phyloP scores from a whole-genome alignment of 1,140 invertebrate species.

The Hypsibius dujardini region DNA sequence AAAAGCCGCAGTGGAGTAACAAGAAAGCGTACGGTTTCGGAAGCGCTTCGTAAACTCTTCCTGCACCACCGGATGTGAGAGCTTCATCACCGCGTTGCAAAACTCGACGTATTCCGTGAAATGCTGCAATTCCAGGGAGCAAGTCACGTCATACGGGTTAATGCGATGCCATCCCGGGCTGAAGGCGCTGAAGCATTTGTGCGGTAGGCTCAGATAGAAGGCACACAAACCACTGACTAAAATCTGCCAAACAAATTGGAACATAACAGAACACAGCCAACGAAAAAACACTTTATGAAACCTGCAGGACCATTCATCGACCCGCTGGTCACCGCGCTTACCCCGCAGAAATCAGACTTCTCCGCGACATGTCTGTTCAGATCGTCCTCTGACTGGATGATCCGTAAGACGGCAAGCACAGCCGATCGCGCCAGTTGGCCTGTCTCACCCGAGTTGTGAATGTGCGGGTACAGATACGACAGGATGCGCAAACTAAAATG shows the following conservation, averaged over 20 bases:
- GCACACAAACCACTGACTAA: slow-evolving; percentile 1
- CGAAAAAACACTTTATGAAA: not conserved
- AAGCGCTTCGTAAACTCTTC: not conserved
- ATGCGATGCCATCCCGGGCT: slow-evolving; percentile 7
- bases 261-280: too few species aligned
- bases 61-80: not conserved
- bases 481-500: not conserved
- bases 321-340: not conserved
- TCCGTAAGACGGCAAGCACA: not conserved
- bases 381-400: not conserved
- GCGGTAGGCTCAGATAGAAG: not conserved
- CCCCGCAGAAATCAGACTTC: not conserved
- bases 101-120: slow-evolving; percentile 10
- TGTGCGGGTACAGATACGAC: slow-evolving; percentile 13
- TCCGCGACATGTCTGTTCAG: not conserved
- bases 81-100: not conserved
- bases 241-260: not conserved
- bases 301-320: too few species aligned
- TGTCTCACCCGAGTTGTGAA: not conserved
- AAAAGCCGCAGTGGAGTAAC: not conserved
- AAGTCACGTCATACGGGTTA: not conserved
- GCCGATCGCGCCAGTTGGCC: not conserved
- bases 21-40: not conserved
- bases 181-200: not conserved
- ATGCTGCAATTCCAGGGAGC: not conserved